Evolutionary conservation across 2,797 vertebrate species (phyloP).

Genomic region (Alca torda): DNA sequence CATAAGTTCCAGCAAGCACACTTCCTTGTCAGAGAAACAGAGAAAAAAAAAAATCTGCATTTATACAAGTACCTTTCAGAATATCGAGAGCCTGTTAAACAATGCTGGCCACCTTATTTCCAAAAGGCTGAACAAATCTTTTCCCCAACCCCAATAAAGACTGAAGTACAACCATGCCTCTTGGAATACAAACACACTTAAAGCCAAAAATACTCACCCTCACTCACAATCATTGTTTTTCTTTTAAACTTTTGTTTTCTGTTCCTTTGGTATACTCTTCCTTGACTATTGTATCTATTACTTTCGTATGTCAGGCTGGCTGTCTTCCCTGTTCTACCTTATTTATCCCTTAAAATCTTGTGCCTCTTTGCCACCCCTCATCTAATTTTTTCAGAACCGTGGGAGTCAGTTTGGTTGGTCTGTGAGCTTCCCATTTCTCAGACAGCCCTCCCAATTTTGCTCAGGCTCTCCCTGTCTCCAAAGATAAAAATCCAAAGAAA

Average conservation of each 20-base stretch:
- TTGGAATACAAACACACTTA: neutral
- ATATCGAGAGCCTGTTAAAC: neutral
- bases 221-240: neutral
- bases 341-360: neutral
- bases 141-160: neutral
- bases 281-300: neutral
- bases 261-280: neutral
- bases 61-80: neutral
- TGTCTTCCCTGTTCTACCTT: neutral
- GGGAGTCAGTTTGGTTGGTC: neutral
- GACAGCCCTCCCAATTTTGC: neutral
- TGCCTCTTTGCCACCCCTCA: neutral
- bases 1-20: neutral
- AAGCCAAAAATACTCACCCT: neutral
- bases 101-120: neutral
- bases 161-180: neutral
- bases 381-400: neutral
- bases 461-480: neutral
- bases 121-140: neutral
- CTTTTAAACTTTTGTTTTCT: neutral
- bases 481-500: neutral
- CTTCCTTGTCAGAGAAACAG: neutral
- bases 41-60: neutral
- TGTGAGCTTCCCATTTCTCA: neutral
- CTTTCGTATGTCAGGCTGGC: neutral